phyloP scores from a whole-genome alignment of 2,113 vertebrate species.

The Lophotis ruficrista region DNA sequence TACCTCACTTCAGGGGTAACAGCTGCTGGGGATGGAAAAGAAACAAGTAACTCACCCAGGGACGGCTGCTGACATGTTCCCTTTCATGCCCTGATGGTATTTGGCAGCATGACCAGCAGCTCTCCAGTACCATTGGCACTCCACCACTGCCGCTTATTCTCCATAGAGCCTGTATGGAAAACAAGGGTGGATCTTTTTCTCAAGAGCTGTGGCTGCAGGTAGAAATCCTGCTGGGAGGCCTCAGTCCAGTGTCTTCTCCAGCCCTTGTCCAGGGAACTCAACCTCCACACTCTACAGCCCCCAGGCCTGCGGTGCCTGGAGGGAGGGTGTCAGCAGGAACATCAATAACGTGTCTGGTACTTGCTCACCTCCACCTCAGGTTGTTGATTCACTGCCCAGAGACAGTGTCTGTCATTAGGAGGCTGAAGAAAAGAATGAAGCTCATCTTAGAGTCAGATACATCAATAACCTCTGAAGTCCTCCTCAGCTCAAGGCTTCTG shows the following conservation, averaged over 20 bases:
- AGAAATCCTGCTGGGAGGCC: not conserved
- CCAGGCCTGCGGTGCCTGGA: constrained; percentile 52
- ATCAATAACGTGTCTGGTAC: constrained; percentile 70
- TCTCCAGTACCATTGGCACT: not conserved
- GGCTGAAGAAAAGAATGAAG: constrained; percentile 83
- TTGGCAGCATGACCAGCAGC: not conserved
- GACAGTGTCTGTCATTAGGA: constrained; percentile 78
- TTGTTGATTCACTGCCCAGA: constrained; percentile 78
- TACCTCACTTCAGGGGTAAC: not conserved
- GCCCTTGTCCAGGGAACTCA: not conserved
- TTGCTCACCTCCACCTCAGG: constrained; percentile 72
- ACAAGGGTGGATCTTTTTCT: not conserved
- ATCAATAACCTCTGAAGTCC: constrained; percentile 76
- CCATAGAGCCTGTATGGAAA: not conserved
- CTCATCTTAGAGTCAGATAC: constrained; percentile 82
- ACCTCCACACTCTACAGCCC: not conserved
- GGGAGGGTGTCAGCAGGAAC: constrained; percentile 67
- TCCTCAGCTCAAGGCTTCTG: not conserved
- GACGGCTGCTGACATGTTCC: not conserved
- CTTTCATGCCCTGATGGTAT: not conserved
- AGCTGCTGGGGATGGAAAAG: not conserved
- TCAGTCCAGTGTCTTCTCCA: not conserved
- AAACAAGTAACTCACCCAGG: not conserved
- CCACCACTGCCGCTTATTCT: not conserved
- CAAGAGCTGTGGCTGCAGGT: not conserved